Base-by-base conservation (phyloP, 2,113 vertebrate species). In the Leptocoma aspasia region DNA sequence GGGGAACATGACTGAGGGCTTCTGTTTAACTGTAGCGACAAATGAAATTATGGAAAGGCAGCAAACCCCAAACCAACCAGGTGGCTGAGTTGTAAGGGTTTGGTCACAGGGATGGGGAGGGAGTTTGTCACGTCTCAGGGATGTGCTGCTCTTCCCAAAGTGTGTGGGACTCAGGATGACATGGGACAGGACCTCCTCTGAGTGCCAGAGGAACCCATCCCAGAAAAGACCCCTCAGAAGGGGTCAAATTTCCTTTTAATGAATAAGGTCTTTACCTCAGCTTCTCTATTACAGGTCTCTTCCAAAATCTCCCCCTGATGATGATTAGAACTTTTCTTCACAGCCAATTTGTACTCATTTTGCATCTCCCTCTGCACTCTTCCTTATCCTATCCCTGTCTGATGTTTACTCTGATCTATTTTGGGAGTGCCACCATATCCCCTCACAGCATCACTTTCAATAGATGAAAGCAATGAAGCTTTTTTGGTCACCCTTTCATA, bases 341-440 rank as follows among this genome's bases (percentile, higher is more conserved):
- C 44, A 65, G 22, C 10, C 1, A 0, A 4, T 87, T 78, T 64
- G 7, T 71, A 11, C 41, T 75, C 11, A 13, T n/a, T 85, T 64
- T 91, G 19, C 41, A 64, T 84, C 49, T 75, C 63, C 49, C 37
- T 92, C 41, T 24, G 28, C 8, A 16, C 30, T 84, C 30, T 56
- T 61, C 66, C 68, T 86, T 80, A 30, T 24, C 61, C 64, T 41
- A 2, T 44, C 56, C 27, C 24, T 59, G 59, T 31, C 73, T 92
- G 65, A 41, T 91, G 81, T 97, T 94, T 92, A 92, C 77, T 86
- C 89, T 61, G 80, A 52, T 68, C 89, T 95, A 94, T 95, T 94
- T 79, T 96, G 93, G 91, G 77, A 89, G 45, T 72, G 70, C 85
- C 90, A 76, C 27, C 89, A 27, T 56, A 75, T 86, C 77, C 57